Evolutionary conservation across 2,888 invertebrate genomes (phyloP), one percentile per base, ranked within the genome.

Genomic region (Drosophila pseudotakahashii): DNA sequence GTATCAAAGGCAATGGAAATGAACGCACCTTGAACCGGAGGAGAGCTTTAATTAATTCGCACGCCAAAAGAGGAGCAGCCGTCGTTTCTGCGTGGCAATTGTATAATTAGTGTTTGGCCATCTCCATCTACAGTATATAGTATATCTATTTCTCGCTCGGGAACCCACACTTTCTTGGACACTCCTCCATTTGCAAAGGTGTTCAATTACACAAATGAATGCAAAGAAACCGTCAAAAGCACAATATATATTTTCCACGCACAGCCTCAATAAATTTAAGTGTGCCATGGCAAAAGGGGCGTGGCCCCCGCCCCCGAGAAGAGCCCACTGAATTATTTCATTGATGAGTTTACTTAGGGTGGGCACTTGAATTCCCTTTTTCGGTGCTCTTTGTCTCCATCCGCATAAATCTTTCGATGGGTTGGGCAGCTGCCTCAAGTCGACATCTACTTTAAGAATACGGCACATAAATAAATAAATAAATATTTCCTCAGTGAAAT

Each of bases 121-220:
- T 68, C 51, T 51, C 42, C 34, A 11, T 34, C 45, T 41, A 32
- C 26, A 7, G 11, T 7, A 1, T 19, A 19, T 19, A 19, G 19
- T 16, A n/a, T 53, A 55, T 55, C 55, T 64, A 57, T 67, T 51
- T 55, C 63, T 71, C 61, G 53, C 37, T 71, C 30, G 32, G 37
- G 37, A 48, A 32, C 74, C 72, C 67, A 67, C 72, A 58, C 19
- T 37, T 16, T 1, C n/a, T 9, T 6, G 57, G 57, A 45, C 64
- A 64, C 64, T 70, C 70, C 67, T 69, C 42, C 41, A 9, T 47
- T 37, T 67, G 63, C 67, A 60, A 76, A 88, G 81, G 86, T 88
- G 82, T 82, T 82, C 82, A 87, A 82, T 89, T 89, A 84, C 71
- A 74, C 77, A 78, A 72, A 84, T 62, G 63, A 64, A 62, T 52